Base-by-base conservation (phyloP, 2,797 vertebrate genomes). In the Myotis daubentonii region DNA sequence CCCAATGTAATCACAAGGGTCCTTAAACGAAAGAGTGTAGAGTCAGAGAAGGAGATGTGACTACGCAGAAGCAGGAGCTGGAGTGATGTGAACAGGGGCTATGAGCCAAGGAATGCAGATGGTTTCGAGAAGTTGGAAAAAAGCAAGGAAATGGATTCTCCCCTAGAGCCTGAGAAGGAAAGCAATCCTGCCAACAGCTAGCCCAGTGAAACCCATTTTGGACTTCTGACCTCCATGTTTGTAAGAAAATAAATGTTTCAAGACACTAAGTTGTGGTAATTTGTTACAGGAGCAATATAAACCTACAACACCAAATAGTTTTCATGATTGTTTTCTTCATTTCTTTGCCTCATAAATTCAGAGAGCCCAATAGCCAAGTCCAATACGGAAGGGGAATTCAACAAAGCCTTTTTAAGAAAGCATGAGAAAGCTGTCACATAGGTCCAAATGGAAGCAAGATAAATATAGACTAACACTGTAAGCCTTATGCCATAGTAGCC, bases 31-130 rank as follows among this genome's bases (percentile, higher is more conserved):
- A 87, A 71, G 44, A 60, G 47, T 87, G 20, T 47, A 38, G 78
- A 41, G 9, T 19, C 57, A 53, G 68, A 57, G 33, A 38, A 80
- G 47, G 38, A 38, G 30, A 65, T 2, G 5, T 20, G 28, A 33
- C 20, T 8, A 62, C 0, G 38, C 28, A 68, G 86, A 87, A 49
- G 87, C 38, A 74, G 70, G 41, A 19, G 57, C 22, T 76, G 65
- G 25, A 28, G 57, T 4, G 82, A 72, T 60, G 25, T 83, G 79
- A 79, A 41, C 78, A 74, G 71, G 22, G 74, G 23, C 57, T 23
- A 15, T 4, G 11, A 95, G 79, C 74, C 86, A 89, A 94, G 62
- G 86, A 92, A 57, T 57, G 79, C 79, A 93, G 90, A 93, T 91
- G 62, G 71, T 47, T 94, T 94, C 44, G 60, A 55, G 81, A 93